Evolutionary conservation across 2,888 invertebrate species (phyloP), one percentile per base, ranked within the genome.

Genomic region (Xanthorhoe designata): DNA sequence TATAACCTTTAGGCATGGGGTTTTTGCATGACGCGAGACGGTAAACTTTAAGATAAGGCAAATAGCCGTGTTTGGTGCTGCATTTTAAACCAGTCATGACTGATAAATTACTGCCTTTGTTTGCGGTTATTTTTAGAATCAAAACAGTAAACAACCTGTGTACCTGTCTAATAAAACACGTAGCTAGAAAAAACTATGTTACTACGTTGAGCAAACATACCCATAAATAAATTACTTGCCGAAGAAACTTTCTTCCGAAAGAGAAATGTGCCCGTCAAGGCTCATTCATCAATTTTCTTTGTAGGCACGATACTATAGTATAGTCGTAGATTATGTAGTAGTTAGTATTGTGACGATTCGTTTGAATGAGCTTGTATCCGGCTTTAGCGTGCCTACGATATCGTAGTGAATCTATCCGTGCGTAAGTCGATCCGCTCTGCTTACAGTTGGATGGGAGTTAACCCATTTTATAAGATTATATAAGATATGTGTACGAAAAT

Each of bases 341-440:
- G 35, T 55, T 18, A 13, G 38, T 54, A 50, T 50, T 35, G 42
- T 32, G 29, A n/a, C 49, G 61, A 54, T 54, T 9, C 58, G 50
- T 58, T 47, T 62, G 58, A 62, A 58, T 59, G 59, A 59, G 50
- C 51, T 32, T 18, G 54, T 51, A 60, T 60, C 64, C 60, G 64
- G 64, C 47, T 17, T 38, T 61, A 5, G 49, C 24, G 45, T 47
- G 54, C 47, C 47, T 29, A 19, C 10, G 2, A 7, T 24, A 38
- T 35, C 45, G 51, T 19, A 45, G 54, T 57, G 32, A 1, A 32
- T 17, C 24, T 59, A 60, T 52, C 56, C 56, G 55, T 53, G 67
- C 60, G 63, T 63, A 59, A 59, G 55, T 53, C 54, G 66, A 67
- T 67, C n/a, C 51, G 62, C 62, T 67, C 60, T 60, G 63, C 56